A percentile compares a stretch with the other conserved stretches of the same genome.
Evolutionary conservation across 2,797 vertebrate species (phyloP).

Genomic region (Oreochromis mossambicus): DNA sequence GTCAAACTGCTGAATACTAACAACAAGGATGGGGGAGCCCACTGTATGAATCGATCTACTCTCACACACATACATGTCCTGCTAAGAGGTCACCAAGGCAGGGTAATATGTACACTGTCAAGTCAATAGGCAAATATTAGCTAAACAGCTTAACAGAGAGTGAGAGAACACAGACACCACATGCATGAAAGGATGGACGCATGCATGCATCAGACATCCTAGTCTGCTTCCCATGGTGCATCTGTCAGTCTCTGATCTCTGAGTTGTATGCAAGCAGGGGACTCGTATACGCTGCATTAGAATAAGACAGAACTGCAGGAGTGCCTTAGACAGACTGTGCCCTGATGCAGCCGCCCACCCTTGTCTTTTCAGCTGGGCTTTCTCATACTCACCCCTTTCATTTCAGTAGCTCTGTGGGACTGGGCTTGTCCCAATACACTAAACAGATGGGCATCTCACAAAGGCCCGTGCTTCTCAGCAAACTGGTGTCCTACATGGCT

Average conservation of each 20-base stretch:
- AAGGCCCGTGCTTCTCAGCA: slow-evolving; percentile 86
- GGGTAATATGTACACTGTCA: slow-evolving; percentile 61
- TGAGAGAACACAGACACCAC: slow-evolving; percentile 21
- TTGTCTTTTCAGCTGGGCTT: slow-evolving; percentile 71
- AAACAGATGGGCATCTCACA: slow-evolving; percentile 96
- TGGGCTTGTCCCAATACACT: slow-evolving; percentile 76
- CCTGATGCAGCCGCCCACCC: slow-evolving; percentile 66
- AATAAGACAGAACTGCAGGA: slow-evolving; percentile 61
- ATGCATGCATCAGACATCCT: slow-evolving; percentile 39
- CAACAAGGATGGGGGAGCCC: slow-evolving; percentile 16
- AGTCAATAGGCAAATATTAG: slow-evolving; percentile 73
- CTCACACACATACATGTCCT: slow-evolving; percentile 46
- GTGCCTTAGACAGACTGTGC: slow-evolving; percentile 61
- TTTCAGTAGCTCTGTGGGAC: slow-evolving; percentile 69
- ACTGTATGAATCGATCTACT: slow-evolving; percentile 69
- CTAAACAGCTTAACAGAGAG: slow-evolving; percentile 60
- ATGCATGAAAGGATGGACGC: slow-evolving; percentile 46
- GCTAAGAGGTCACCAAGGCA: slow-evolving; percentile 53
- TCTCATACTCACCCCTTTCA: slow-evolving; percentile 68
- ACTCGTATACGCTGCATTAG: slow-evolving; percentile 55
- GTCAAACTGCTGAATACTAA: slow-evolving; percentile 29
- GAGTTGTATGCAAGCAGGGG: slow-evolving; percentile 64
- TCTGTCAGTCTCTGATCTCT: slow-evolving; percentile 72
- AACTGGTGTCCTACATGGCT: slow-evolving; percentile 97
- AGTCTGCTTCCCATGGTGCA: slow-evolving; percentile 51